phyloP scores from a whole-genome alignment of 1,140 invertebrate genomes.

The Zaprionus capensis region DNA sequence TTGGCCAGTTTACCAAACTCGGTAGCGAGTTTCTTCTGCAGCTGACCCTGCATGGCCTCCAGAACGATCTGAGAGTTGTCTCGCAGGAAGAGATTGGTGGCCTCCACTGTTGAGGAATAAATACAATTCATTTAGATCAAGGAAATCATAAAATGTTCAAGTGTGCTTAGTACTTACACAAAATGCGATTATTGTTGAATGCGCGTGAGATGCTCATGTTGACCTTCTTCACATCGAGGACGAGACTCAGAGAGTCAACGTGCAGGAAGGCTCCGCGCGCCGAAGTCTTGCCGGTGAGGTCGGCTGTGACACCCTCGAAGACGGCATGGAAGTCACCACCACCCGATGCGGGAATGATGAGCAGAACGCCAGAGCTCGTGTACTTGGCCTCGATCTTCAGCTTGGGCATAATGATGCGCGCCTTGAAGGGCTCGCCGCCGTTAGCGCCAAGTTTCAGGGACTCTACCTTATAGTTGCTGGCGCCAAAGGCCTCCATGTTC shows the following conservation, averaged over 20 bases:
- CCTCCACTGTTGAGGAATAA: constrained; percentile 86
- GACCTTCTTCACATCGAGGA: constrained; percentile 87
- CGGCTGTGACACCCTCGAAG: constrained; percentile 87
- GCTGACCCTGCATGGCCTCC: constrained; percentile 89
- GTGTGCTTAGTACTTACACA: constrained; percentile 86
- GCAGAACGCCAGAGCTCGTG: constrained; percentile 88
- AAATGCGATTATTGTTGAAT: constrained; percentile 89
- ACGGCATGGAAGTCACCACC: constrained; percentile 89
- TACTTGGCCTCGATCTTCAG: constrained; percentile 89
- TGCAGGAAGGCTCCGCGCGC: constrained; percentile 86
- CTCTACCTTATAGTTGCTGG: constrained; percentile 88
- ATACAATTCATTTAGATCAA: not conserved
- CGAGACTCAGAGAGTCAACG: constrained; percentile 87
- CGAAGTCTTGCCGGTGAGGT: constrained; percentile 87
- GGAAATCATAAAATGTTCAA: not conserved
- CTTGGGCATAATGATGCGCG: constrained; percentile 87
- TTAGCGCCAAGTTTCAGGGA: constrained; percentile 86
- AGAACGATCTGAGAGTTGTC: constrained; percentile 90
- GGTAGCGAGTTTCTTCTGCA: constrained; percentile 87
- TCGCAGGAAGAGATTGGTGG: constrained; percentile 89
- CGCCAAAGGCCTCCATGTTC: constrained; percentile 88
- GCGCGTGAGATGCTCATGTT: constrained; percentile 88
- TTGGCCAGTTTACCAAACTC: constrained; percentile 89
- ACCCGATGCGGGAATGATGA: constrained; percentile 90
- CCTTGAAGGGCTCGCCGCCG: constrained; percentile 88